Evolutionary conservation across 2,797 vertebrate species (phyloP).

Genomic region (Enteromius paludinosus): DNA sequence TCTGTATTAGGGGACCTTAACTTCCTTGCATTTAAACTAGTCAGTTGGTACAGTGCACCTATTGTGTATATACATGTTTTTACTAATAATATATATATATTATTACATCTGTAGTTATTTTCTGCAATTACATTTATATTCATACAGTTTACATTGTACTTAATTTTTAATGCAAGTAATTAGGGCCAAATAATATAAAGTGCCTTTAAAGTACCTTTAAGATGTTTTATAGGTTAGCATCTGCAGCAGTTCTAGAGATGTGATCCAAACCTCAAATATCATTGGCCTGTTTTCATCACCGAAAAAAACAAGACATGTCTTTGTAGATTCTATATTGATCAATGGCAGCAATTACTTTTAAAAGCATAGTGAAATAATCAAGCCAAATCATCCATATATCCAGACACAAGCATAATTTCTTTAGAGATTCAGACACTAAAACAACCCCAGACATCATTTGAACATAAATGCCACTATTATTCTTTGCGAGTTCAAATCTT

Average conservation of each 20-base stretch:
- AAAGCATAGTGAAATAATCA: not conserved
- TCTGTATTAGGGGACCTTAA: too few relatives aligned
- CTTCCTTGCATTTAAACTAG: too few relatives aligned
- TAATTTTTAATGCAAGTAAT: too few relatives aligned
- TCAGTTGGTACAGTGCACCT: too few relatives aligned
- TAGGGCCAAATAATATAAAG: too few relatives aligned
- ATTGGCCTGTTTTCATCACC: not conserved
- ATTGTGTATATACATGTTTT: too few relatives aligned
- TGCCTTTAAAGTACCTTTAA: not conserved
- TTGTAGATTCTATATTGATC: not conserved
- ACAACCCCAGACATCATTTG: not conserved
- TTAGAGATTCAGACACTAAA: not conserved
- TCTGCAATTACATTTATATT: too few relatives aligned
- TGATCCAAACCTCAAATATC: not conserved
- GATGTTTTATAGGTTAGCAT: not conserved
- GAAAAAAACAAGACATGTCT: not conserved
- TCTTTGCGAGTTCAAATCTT: not conserved
- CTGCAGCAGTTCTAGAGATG: not conserved
- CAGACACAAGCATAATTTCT: not conserved
- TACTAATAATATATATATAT: too few relatives aligned
- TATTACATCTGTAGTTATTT: too few relatives aligned
- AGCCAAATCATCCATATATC: not conserved
- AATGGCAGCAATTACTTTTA: not conserved
- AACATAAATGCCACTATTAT: not conserved
- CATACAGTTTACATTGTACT: too few relatives aligned